phyloP scores from a whole-genome alignment of 1,140 invertebrate genomes.

The Neodiprion pinetum region DNA sequence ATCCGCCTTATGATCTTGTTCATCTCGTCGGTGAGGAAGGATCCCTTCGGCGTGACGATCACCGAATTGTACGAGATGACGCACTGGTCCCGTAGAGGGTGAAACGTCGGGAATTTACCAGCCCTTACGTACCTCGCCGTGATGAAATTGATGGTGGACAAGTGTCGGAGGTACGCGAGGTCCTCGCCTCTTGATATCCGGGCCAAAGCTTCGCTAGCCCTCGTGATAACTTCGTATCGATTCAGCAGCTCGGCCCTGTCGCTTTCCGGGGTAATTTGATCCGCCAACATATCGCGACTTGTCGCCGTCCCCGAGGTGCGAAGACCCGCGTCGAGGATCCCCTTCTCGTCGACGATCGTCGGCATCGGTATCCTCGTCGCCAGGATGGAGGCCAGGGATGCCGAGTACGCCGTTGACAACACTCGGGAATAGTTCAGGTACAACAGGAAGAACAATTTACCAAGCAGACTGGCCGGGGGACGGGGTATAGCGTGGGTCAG shows the following conservation, averaged over 20 bases:
- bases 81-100: no score
- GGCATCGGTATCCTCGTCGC: background rate
- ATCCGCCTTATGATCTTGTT: background rate
- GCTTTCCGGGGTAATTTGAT: background rate
- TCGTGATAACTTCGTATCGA: background rate
- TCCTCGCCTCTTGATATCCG: background rate
- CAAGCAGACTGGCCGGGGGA: no score
- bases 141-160: no score
- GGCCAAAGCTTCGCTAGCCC: background rate
- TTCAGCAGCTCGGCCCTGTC: background rate
- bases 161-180: background rate
- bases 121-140: no score
- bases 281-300: background rate
- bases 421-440: background rate
- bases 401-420: background rate
- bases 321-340: background rate
- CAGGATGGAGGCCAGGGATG: background rate
- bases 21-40: no score
- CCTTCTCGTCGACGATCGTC: background rate
- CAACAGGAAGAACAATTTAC: background rate
- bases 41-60: no score
- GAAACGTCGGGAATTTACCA: no score
- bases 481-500: no score
- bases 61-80: no score
- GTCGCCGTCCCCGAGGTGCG: background rate